These are phyloP conservation scores for Characodon lateralis DNA, from an alignment of 2,797 vertebrate genomes.

Conservation along the genomic window DNA sequence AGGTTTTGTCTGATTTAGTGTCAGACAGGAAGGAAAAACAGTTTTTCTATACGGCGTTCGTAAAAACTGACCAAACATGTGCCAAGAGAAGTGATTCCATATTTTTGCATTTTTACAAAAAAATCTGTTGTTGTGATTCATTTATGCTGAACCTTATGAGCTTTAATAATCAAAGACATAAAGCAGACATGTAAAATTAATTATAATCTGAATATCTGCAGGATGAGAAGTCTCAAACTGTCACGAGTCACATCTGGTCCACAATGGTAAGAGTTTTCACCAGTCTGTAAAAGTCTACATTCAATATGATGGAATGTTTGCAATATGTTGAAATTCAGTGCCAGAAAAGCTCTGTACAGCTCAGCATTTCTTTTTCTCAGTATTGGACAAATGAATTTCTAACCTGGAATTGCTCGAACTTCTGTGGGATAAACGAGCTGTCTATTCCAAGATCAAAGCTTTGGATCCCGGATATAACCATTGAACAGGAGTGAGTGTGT, in stretches of 20 bases:
- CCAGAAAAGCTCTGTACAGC: background rate
- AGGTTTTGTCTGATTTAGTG: too few relatives aligned
- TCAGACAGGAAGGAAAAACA: too few relatives aligned
- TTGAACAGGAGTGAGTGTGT: background rate
- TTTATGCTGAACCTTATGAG: background rate
- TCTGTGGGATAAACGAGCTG: background rate
- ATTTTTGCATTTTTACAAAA: too few relatives aligned
- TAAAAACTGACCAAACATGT: too few relatives aligned
- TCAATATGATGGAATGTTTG: background rate
- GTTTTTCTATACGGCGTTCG: too few relatives aligned
- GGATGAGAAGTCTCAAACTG: slow-evolving; percentile 14
- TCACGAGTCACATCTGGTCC: slow-evolving; percentile 5
- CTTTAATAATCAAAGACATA: too few relatives aligned
- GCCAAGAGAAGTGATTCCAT: too few relatives aligned
- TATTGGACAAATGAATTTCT: slow-evolving; percentile 1
- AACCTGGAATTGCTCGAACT: background rate
- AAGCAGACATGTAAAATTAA: background rate
- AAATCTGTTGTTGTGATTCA: background rate
- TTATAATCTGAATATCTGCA: background rate
- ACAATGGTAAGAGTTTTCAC: background rate
- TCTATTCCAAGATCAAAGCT: background rate
- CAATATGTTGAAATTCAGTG: background rate
- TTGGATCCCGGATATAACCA: background rate
- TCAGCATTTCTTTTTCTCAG: background rate
- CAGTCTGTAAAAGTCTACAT: background rate